Percentiles rank a stretch among this genome's conserved stretches.
These are phyloP conservation scores for Clivina fossor DNA, from an alignment of 2,888 invertebrate species.

Conservation along the genomic window DNA sequence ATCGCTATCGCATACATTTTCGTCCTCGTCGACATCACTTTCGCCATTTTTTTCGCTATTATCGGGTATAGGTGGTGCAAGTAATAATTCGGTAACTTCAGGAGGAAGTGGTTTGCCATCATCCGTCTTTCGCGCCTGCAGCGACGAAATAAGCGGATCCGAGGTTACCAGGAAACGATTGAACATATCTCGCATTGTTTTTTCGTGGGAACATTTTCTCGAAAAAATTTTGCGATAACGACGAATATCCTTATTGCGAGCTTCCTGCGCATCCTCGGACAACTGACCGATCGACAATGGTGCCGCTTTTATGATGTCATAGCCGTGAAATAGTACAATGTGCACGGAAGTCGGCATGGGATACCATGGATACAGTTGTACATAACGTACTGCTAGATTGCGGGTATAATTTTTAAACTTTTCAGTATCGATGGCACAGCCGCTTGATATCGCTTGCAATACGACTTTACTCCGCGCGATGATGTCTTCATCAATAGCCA, in stretches of 20 bases:
- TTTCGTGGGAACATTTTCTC: neutral
- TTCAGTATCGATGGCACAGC: conserved; percentile 24
- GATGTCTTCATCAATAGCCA: conserved; percentile 18
- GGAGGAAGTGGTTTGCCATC: neutral
- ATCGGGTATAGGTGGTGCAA: neutral
- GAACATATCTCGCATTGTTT: neutral
- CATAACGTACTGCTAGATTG: conserved; percentile 23
- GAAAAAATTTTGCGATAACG: neutral
- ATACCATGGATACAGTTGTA: conserved; percentile 25
- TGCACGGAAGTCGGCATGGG: conserved; percentile 37
- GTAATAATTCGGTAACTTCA: neutral
- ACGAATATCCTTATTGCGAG: too few species aligned
- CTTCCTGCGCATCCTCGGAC: neutral
- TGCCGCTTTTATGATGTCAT: neutral
- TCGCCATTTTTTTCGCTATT: neutral
- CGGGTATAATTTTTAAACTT: conserved; percentile 21
- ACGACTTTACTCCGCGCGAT: conserved; percentile 24
- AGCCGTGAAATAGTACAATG: conserved; percentile 40
- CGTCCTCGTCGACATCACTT: neutral
- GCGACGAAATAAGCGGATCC: neutral
- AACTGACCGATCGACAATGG: neutral
- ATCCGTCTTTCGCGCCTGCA: neutral
- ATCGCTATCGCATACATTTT: neutral
- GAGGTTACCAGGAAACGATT: neutral
- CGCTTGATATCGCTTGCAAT: conserved; percentile 33